Percentiles rank a stretch among this genome's conserved stretches.
Evolutionary conservation across 2,113 vertebrate species (phyloP).

Genomic region (Panthera uncia): DNA sequence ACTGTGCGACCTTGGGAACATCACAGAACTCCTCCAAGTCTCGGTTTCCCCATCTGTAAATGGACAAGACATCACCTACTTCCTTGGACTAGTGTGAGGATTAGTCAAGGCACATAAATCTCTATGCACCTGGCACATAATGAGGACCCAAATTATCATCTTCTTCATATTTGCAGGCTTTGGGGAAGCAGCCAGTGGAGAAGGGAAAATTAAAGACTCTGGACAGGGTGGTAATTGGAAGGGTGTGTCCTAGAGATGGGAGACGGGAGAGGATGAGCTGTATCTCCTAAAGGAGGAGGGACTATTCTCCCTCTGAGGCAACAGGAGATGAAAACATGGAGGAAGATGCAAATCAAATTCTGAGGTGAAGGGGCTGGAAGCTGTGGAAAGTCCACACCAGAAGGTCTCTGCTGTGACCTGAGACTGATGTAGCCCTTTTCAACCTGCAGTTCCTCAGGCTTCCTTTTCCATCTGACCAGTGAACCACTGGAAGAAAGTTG

Average conservation of each 20-base stretch:
- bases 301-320: neutral
- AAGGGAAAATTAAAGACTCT: slow-evolving; percentile 3
- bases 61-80: neutral
- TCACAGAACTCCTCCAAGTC: neutral
- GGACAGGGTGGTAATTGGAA: neutral
- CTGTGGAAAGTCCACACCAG: neutral
- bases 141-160: neutral
- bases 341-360: neutral
- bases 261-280: neutral
- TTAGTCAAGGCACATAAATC: neutral
- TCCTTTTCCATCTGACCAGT: neutral
- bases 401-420: neutral
- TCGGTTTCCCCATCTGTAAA: neutral
- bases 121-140: neutral
- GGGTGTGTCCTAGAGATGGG: neutral
- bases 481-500: neutral
- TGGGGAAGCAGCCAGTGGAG: neutral
- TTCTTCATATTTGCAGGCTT: neutral
- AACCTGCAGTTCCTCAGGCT: neutral
- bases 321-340: neutral
- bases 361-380: neutral
- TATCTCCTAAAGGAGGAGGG: neutral
- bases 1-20: neutral
- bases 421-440: neutral
- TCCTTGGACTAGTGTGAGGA: neutral